Percentiles rank a stretch among this genome's conserved stretches.
Evolutionary conservation across 2,888 invertebrate genomes (phyloP).

Genomic region (Pollenia amentaria): DNA sequence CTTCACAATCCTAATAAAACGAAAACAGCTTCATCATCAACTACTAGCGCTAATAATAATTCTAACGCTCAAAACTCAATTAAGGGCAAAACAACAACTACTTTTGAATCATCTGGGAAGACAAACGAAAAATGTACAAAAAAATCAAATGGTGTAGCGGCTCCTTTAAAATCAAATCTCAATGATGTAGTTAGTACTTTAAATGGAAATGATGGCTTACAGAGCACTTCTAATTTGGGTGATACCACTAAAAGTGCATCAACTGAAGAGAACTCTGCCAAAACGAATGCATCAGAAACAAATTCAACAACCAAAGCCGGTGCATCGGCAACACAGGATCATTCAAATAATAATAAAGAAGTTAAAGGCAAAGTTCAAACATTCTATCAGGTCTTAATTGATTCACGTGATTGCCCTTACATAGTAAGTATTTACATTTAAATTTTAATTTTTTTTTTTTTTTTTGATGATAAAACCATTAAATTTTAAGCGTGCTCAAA

Average conservation of each 20-base stretch:
- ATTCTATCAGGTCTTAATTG: conserved; percentile 99
- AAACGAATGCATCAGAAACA: conserved; percentile 63
- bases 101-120: conserved; percentile 7
- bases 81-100: conserved; percentile 30
- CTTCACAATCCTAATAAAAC: conserved; percentile 87
- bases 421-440: conserved; percentile 85
- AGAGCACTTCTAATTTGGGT: conserved; percentile 36
- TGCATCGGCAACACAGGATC: conserved; percentile 83
- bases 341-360: conserved; percentile 89
- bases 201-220: conserved; percentile 3
- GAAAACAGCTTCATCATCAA: conserved; percentile 84
- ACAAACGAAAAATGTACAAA: conserved; percentile 21
- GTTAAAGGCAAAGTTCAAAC: conserved; percentile 96
- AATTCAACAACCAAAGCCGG: conserved; percentile 13
- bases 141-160: conserved; percentile 41
- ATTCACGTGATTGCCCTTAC: conserved; percentile 97
- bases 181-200: conserved; percentile 55
- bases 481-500: conserved; percentile 92
- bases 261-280: conserved; percentile 28
- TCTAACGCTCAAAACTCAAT: background rate
- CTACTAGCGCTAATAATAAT: conserved; percentile 71
- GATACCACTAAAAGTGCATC: background rate
- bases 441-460: conserved; percentile 2
- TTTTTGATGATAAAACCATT: background rate
- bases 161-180: conserved; percentile 48